These are phyloP conservation scores for Pionites leucogaster DNA, from an alignment of 2,113 vertebrate species.

Conservation along the genomic window DNA sequence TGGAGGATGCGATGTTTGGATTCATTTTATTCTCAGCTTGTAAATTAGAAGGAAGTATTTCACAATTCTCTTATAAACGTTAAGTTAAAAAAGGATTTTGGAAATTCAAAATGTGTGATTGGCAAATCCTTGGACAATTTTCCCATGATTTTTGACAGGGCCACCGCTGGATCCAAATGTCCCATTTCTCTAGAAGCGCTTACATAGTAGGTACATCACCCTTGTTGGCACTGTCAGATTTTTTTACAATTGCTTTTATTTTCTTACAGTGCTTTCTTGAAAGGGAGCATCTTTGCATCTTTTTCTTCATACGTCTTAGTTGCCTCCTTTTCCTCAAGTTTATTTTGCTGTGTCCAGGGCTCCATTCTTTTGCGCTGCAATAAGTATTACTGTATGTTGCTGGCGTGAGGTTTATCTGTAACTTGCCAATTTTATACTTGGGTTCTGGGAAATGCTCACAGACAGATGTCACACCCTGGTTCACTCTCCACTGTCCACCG, in stretches of 20 bases:
- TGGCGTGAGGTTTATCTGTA: neutral
- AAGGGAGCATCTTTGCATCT: neutral
- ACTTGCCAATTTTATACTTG: neutral
- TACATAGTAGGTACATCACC: neutral
- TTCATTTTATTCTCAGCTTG: neutral
- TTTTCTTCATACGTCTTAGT: neutral
- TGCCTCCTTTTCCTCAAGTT: neutral
- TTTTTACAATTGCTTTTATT: neutral
- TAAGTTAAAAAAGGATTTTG: neutral
- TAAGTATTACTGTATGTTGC: neutral
- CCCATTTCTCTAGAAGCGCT: neutral
- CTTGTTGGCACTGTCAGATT: neutral
- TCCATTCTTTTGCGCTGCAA: neutral
- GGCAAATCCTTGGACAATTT: neutral
- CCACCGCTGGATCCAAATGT: neutral
- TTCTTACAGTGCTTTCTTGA: neutral
- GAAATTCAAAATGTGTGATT: neutral
- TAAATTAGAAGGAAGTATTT: neutral
- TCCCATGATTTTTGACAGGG: neutral
- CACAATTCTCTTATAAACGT: neutral
- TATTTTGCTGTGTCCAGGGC: neutral
- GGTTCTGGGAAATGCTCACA: neutral
- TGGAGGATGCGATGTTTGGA: neutral
- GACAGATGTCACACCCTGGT: fast-evolving
- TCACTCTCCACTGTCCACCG: neutral